Base-by-base conservation (phyloP, 2,888 invertebrate species). In the Dorcus parallelipipedus region DNA sequence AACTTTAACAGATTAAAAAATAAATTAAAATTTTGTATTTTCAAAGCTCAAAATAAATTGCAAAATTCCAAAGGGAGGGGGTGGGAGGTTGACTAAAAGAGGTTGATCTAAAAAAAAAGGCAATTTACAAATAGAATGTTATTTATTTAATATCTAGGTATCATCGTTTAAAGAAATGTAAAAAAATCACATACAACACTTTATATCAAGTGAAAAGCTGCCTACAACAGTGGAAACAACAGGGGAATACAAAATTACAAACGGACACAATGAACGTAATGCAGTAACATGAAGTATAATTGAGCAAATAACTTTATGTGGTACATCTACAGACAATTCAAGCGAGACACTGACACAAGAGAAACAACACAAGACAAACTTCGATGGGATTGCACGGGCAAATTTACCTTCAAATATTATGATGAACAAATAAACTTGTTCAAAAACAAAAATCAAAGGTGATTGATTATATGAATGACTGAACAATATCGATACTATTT, bases 121-220 rank as follows among this genome's bases (percentile, higher is more conserved):
- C 42, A 41, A 53, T 9, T 14, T 60, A 61, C 57, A 63, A 63
- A 63, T 59, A 63, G 61, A 58, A 60, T 59, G 57, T 63, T 58
- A 57, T 61, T 63, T 63, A 63, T 63, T 63, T 59, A 59, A 59
- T 59, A 61, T 61, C 63, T 63, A 63, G 59, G 57, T 57, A 51
- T 56, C 59, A 54, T 63, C 56, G 61, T 63, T 63, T 59, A 63
- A 60, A 59, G 52, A 59, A 61, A 61, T 63, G 54, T 52, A 59
- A 52, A 59, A 59, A 56, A 59, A 56, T 59, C 59, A 59, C 51
- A 56, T 56, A 56, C 51, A 59, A 59, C 59, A 59, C 55, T 55
- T 59, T 54, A 45, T 58, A 59, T 41, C 52, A 56, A 54, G 49
- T 52, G 49, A 48, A 52, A 52, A 58, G 58, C 58, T 58, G 58